Evolutionary conservation across 1,140 invertebrate genomes (phyloP).

Genomic region (Galleria mellonella): DNA sequence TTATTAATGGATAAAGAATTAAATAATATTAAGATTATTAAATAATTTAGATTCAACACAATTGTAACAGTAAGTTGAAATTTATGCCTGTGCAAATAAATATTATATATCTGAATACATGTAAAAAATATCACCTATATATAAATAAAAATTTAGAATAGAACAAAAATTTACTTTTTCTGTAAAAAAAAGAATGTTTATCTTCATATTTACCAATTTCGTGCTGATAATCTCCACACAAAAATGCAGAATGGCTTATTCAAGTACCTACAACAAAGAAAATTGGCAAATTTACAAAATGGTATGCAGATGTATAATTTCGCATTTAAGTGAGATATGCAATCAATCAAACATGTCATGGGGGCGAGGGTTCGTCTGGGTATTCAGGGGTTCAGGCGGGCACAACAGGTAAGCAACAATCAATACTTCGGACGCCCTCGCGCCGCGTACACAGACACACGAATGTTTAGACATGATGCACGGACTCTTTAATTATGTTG

Average conservation of each 20-base stretch:
- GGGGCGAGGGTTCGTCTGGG: background rate
- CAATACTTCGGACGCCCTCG: conserved; percentile 34
- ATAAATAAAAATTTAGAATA: too few relatives aligned
- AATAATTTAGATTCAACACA: too few relatives aligned
- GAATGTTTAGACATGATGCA: conserved; percentile 33
- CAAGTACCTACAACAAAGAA: background rate
- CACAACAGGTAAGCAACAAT: conserved; percentile 39
- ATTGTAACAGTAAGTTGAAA: too few relatives aligned
- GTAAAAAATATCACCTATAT: too few relatives aligned
- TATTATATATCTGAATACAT: too few relatives aligned
- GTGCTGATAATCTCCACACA: background rate
- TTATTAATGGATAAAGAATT: background rate
- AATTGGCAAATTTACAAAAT: background rate
- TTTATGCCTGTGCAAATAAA: too few relatives aligned
- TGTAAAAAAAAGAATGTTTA: too few relatives aligned
- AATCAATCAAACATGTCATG: conserved; percentile 1
- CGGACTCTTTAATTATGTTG: conserved; percentile 17
- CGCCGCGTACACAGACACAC: conserved; percentile 26
- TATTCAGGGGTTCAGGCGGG: conserved; percentile 12
- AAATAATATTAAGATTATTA: too few relatives aligned
- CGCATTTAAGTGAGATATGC: conserved; percentile 13
- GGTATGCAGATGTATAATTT: background rate
- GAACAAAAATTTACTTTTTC: too few relatives aligned
- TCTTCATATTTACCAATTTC: background rate
- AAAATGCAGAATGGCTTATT: background rate